These are phyloP conservation scores for Biston stratarius DNA, from an alignment of 2,888 invertebrate species.

Conservation along the genomic window DNA sequence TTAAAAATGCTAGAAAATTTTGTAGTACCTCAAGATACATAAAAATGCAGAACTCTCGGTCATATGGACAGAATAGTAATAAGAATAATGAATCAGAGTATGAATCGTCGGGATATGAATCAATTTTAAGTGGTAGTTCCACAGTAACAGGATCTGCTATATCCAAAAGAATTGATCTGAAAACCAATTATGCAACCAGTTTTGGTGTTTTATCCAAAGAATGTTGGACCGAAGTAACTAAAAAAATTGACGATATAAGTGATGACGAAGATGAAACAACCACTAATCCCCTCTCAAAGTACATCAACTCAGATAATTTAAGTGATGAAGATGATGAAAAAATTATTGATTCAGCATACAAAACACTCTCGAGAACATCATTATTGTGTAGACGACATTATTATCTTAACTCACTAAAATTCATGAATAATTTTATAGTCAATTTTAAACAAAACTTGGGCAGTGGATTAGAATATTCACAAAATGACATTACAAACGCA, in stretches of 20 bases:
- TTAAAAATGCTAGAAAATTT: conserved; percentile 64
- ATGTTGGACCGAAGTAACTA: conserved; percentile 79
- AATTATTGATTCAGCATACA: conserved; percentile 6
- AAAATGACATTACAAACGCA: conserved; percentile 82
- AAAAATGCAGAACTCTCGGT: conserved; percentile 44
- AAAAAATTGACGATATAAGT: conserved; percentile 69
- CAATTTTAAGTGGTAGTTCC: conserved; percentile 85
- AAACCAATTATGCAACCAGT: conserved; percentile 67
- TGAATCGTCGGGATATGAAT: conserved; percentile 85
- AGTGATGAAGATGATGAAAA: conserved; percentile 1
- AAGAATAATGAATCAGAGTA: conserved; percentile 71
- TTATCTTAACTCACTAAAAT: conserved; percentile 88
- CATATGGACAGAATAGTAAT: conserved; percentile 34
- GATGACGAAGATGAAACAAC: conserved; percentile 75
- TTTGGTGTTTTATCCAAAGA: conserved; percentile 83
- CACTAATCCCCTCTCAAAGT: conserved; percentile 60
- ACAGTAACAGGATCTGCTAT: conserved; percentile 87
- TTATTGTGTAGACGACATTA: conserved; percentile 76
- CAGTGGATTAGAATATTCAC: conserved; percentile 84
- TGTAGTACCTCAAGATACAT: conserved; percentile 60
- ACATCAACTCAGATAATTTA: neutral
- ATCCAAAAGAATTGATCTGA: conserved; percentile 82
- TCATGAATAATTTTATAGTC: conserved; percentile 90
- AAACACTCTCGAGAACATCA: conserved; percentile 54
- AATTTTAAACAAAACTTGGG: conserved; percentile 88